phyloP scores from a whole-genome alignment of 2,797 vertebrate genomes.

The Onychomys arenicola region DNA sequence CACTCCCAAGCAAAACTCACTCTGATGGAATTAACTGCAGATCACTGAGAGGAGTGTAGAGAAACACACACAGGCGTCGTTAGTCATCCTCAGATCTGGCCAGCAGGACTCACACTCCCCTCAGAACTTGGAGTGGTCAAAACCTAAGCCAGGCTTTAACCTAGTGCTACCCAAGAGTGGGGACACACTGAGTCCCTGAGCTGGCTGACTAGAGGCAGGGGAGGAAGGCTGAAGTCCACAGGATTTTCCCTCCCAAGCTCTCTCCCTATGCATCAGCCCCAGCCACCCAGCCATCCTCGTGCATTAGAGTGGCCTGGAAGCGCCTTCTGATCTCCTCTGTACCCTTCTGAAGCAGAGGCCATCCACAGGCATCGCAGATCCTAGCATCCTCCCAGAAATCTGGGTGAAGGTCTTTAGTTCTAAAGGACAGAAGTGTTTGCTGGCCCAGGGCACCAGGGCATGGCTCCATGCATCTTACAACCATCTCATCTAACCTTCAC shows the following conservation, averaged over 20 bases:
- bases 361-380: background rate
- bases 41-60: background rate
- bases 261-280: background rate
- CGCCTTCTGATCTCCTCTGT: background rate
- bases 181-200: background rate
- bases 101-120: background rate
- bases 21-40: background rate
- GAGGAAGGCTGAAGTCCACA: rapidly evolving
- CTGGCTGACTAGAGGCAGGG: background rate
- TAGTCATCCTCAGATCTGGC: background rate
- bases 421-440: background rate
- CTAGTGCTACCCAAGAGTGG: background rate
- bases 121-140: background rate
- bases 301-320: background rate
- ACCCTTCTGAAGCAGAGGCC: background rate
- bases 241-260: background rate
- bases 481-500: background rate
- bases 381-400: background rate
- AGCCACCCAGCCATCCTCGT: background rate
- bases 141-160: background rate
- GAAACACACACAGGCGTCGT: background rate
- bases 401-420: background rate
- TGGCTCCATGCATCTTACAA: background rate
- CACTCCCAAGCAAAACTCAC: background rate
- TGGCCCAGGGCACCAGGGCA: background rate